Conservation (phyloP, 30 jellyfish, hydroid and myxozoan genomes). For the Turritopsis dohrnii region DNA sequence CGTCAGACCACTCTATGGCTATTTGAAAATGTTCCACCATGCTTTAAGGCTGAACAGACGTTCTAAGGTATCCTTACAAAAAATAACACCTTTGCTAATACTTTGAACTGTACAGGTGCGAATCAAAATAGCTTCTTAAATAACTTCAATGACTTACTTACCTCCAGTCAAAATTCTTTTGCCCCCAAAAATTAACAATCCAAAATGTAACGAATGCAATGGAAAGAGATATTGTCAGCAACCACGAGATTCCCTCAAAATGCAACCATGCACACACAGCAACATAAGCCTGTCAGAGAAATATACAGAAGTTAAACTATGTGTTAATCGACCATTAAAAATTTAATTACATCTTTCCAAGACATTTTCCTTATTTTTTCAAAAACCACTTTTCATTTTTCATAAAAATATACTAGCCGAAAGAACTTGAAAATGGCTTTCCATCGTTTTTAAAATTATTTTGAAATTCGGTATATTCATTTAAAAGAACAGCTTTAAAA, state of each 20-base stretch:
- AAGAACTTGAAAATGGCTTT: background rate
- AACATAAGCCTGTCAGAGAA: constrained; percentile 40
- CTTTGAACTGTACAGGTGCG: background rate
- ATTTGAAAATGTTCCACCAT: too few species aligned
- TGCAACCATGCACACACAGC: constrained; percentile 67
- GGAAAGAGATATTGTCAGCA: constrained; percentile 42
- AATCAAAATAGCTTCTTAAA: background rate
- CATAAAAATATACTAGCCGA: background rate
- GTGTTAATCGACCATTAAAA: too few species aligned
- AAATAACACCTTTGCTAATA: too few species aligned
- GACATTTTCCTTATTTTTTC: background rate
- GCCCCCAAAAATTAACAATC: constrained; percentile 64
- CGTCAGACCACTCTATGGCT: too few species aligned
- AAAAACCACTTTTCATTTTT: too few species aligned
- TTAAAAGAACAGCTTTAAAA: too few species aligned
- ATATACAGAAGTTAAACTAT: background rate
- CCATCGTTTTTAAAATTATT: too few species aligned
- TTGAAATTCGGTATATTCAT: too few species aligned
- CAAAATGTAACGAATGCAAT: constrained; percentile 47
- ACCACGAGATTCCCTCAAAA: constrained; percentile 70
- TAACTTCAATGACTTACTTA: constrained; percentile 1
- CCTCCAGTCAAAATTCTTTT: constrained; percentile 64
- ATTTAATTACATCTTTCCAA: too few species aligned
- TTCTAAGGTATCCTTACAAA: too few species aligned
- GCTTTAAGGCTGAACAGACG: too few species aligned